phyloP scores from a whole-genome alignment of 2,113 vertebrate species.

The Puffinus mauretanicus region DNA sequence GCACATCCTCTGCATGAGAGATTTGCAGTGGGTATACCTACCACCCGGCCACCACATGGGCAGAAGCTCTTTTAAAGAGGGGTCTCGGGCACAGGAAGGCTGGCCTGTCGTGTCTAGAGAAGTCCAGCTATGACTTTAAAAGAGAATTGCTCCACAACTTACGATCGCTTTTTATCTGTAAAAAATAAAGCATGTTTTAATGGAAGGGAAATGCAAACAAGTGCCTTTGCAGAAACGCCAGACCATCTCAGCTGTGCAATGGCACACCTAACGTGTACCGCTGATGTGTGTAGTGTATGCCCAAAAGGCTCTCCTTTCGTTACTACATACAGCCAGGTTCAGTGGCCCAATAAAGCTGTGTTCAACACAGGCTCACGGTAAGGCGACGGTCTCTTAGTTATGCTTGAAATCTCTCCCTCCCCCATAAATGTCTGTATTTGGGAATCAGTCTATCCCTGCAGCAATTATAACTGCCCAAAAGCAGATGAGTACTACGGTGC shows the following conservation, averaged over 20 bases:
- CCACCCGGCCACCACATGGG: accelerated
- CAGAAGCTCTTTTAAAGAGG: neutral
- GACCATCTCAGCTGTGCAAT: neutral
- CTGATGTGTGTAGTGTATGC: neutral
- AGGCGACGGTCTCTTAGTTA: neutral
- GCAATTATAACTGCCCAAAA: neutral
- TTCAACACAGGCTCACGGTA: neutral
- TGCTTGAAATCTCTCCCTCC: neutral
- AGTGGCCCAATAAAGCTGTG: neutral
- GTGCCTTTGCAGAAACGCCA: neutral
- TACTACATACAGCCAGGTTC: neutral
- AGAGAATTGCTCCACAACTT: neutral
- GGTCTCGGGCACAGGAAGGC: neutral
- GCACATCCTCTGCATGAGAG: neutral
- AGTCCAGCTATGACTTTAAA: neutral
- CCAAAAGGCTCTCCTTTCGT: neutral
- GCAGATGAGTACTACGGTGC: neutral
- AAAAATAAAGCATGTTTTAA: neutral
- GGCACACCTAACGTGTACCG: neutral
- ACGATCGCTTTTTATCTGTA: neutral
- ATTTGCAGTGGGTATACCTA: neutral
- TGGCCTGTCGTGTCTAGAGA: neutral
- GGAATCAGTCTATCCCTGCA: neutral
- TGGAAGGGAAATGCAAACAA: neutral
- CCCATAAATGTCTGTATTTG: neutral